Evolutionary conservation across 2,113 vertebrate species (phyloP).

Genomic region (Smithornis capensis): DNA sequence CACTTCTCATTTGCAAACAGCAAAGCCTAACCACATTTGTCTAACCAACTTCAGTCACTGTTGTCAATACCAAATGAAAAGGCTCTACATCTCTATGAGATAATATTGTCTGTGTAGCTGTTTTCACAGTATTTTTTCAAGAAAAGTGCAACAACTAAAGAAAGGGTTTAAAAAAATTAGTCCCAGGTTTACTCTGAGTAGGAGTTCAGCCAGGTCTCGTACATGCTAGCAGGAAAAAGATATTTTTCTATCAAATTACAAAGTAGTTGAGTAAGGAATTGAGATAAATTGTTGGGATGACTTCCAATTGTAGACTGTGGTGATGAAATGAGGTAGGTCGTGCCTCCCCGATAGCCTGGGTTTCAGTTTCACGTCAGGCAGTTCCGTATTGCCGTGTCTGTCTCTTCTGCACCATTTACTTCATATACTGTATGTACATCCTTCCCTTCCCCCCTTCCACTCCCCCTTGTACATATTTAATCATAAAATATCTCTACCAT

Average conservation of each 20-base stretch:
- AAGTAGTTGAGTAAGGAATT: constrained; percentile 41
- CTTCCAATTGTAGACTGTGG: background rate
- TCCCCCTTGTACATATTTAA: constrained; percentile 24
- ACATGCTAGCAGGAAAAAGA: background rate
- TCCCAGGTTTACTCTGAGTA: constrained; percentile 50
- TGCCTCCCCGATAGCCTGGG: constrained; percentile 4
- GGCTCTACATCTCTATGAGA: background rate
- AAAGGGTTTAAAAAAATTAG: constrained; percentile 45
- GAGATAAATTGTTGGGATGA: constrained; percentile 50
- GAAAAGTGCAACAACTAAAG: background rate
- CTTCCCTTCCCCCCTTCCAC: background rate
- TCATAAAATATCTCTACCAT: constrained; percentile 7
- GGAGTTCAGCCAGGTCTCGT: background rate
- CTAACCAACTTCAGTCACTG: background rate
- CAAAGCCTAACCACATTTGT: background rate
- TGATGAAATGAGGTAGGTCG: constrained; percentile 50
- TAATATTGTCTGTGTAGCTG: constrained; percentile 22
- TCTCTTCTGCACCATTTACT: constrained; percentile 53
- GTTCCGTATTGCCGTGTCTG: background rate
- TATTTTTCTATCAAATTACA: constrained; percentile 38
- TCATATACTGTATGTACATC: background rate
- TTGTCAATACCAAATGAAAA: constrained; percentile 17
- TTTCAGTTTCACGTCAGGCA: constrained; percentile 50
- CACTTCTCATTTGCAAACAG: background rate
- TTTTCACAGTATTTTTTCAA: constrained; percentile 27